Evolutionary conservation across 2,888 invertebrate genomes (phyloP).

Genomic region (Luperina testacea): DNA sequence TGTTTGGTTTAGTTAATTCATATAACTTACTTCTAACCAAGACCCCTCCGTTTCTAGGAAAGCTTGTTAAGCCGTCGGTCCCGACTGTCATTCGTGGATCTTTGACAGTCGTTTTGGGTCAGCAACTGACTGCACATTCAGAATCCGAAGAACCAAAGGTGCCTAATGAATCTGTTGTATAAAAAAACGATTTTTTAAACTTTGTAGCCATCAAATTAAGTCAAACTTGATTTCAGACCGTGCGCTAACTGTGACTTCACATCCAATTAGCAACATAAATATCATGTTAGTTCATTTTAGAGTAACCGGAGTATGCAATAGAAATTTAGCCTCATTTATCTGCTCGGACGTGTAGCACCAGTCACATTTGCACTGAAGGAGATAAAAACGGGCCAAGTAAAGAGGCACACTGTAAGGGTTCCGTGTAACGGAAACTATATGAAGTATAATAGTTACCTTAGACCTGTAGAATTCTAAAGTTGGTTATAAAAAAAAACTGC

Average conservation of each 20-base stretch:
- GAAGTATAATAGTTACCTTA: too few species aligned
- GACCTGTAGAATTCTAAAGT: too few species aligned
- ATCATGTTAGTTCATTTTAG: slow-evolving; percentile 32
- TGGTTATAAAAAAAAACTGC: too few species aligned
- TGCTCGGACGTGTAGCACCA: slow-evolving; percentile 33
- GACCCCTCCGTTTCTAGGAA: too few species aligned
- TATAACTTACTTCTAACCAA: too few species aligned
- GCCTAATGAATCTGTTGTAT: too few species aligned
- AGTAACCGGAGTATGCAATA: slow-evolving; percentile 25
- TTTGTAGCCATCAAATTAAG: slow-evolving; percentile 25
- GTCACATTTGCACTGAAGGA: slow-evolving; percentile 39
- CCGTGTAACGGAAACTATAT: not conserved
- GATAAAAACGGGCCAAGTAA: not conserved
- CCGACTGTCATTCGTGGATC: too few species aligned
- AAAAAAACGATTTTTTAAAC: not conserved
- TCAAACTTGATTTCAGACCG: not conserved
- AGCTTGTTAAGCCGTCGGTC: too few species aligned
- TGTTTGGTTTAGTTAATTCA: too few species aligned
- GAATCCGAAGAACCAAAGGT: too few species aligned
- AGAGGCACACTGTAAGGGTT: not conserved
- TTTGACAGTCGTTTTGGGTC: too few species aligned
- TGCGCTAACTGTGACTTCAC: slow-evolving; percentile 15
- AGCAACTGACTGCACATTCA: too few species aligned
- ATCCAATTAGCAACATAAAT: slow-evolving; percentile 36
- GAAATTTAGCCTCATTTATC: slow-evolving; percentile 48